Conservation (phyloP, 1,140 invertebrate genomes). For the Magallana angulata region DNA sequence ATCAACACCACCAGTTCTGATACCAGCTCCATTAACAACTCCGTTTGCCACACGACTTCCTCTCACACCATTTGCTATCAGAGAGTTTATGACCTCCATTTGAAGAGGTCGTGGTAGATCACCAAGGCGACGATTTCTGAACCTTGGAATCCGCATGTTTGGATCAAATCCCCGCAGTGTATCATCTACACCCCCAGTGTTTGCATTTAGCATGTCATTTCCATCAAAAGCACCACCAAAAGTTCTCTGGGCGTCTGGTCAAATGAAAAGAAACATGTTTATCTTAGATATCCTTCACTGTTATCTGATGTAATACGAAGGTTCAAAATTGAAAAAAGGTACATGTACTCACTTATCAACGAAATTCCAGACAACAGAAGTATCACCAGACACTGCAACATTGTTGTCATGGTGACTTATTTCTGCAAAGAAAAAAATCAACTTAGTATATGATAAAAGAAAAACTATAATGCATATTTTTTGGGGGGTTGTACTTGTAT, state of each 20-base stretch:
- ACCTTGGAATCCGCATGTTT: slow-evolving; percentile 1
- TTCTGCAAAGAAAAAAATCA: neutral
- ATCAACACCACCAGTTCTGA: neutral
- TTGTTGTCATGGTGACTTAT: neutral
- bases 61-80: slow-evolving; percentile 9
- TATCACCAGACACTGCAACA: neutral
- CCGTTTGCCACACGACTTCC: slow-evolving; percentile 11
- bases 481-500: no score
- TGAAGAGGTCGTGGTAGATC: slow-evolving; percentile 2
- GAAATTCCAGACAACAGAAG: neutral
- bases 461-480: no score
- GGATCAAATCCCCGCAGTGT: slow-evolving; percentile 25
- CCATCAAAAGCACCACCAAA: slow-evolving; percentile 22
- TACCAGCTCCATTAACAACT: neutral
- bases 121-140: slow-evolving; percentile 2
- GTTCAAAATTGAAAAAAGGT: neutral
- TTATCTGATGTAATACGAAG: neutral
- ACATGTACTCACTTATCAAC: neutral
- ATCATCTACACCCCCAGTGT: neutral
- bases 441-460: no score
- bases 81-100: slow-evolving; percentile 13
- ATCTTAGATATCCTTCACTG: neutral
- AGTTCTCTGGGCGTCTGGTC: slow-evolving; percentile 8
- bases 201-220: neutral
- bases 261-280: neutral